A percentile compares a stretch with the other conserved stretches of the same genome.
Evolutionary conservation across 2,113 vertebrate species (phyloP).

Genomic region (Lasiurus cinereus): DNA sequence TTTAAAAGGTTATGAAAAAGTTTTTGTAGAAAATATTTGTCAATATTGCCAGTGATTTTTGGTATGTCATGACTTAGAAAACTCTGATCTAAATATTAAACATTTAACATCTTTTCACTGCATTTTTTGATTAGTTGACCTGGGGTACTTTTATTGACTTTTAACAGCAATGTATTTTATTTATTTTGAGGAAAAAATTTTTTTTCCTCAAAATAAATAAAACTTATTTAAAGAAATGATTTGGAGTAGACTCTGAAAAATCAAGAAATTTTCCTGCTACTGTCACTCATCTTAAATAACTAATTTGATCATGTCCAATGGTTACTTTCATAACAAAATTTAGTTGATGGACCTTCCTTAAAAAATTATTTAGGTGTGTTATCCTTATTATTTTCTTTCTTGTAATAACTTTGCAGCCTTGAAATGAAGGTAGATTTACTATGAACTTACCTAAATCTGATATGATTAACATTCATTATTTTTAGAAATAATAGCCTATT

Average conservation of each 20-base stretch:
- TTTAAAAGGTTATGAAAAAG: neutral
- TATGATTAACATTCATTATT: constrained; percentile 29
- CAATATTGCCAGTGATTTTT: neutral
- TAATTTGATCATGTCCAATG: neutral
- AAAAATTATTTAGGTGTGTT: neutral
- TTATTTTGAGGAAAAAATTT: constrained; percentile 16
- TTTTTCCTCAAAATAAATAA: constrained; percentile 6
- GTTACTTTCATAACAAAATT: constrained; percentile 20
- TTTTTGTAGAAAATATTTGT: neutral
- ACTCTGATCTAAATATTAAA: constrained; percentile 14
- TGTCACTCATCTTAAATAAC: constrained; percentile 3
- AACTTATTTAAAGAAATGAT: neutral
- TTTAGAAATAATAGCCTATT: constrained; percentile 28
- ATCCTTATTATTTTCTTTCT: neutral
- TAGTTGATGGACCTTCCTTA: neutral
- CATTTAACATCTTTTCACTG: neutral
- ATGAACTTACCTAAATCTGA: constrained; percentile 31
- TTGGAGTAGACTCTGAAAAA: constrained; percentile 23
- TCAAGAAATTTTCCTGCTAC: neutral
- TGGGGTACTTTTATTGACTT: neutral
- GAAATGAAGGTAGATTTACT: constrained; percentile 3
- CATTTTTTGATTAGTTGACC: neutral
- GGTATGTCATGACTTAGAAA: constrained; percentile 20
- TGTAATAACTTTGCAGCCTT: constrained; percentile 2
- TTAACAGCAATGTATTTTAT: neutral